These are phyloP conservation scores for Meteorus cinctellus DNA, from an alignment of 2,888 invertebrate genomes.

Conservation along the genomic window DNA sequence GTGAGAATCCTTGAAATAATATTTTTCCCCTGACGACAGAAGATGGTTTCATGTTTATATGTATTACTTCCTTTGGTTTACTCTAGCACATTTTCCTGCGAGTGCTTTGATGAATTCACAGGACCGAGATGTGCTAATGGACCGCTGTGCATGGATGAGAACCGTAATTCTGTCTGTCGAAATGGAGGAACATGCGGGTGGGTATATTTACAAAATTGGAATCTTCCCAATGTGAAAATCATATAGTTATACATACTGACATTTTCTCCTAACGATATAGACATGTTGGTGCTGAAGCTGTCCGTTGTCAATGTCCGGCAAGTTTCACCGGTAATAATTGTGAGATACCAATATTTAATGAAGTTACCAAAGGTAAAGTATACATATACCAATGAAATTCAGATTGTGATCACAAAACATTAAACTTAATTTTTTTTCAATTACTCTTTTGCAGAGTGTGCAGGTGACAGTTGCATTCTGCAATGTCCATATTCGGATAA, in stretches of 20 bases:
- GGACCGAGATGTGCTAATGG: conserved; percentile 88
- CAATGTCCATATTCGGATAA: conserved; percentile 74
- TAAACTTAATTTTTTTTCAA: background rate
- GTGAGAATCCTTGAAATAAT: conserved; percentile 75
- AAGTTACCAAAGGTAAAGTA: conserved; percentile 19
- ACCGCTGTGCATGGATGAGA: conserved; percentile 82
- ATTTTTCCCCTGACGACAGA: background rate
- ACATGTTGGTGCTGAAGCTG: conserved; percentile 85
- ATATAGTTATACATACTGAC: background rate
- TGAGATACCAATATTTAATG: conserved; percentile 77
- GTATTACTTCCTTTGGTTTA: background rate
- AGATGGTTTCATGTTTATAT: background rate
- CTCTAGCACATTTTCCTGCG: conserved; percentile 83
- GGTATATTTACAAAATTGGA: conserved; percentile 32
- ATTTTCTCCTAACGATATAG: conserved; percentile 73
- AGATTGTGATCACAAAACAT: background rate
- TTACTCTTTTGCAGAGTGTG: conserved; percentile 70
- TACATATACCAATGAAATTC: background rate
- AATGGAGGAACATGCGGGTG: conserved; percentile 92
- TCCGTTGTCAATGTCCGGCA: conserved; percentile 81
- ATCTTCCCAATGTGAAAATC: background rate
- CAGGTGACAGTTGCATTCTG: conserved; percentile 71
- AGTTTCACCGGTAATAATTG: conserved; percentile 83
- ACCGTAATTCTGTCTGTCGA: conserved; percentile 80
- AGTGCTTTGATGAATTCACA: conserved; percentile 87